Conservation (phyloP, 2,888 invertebrate genomes). For the Caenorhabditis becei region DNA sequence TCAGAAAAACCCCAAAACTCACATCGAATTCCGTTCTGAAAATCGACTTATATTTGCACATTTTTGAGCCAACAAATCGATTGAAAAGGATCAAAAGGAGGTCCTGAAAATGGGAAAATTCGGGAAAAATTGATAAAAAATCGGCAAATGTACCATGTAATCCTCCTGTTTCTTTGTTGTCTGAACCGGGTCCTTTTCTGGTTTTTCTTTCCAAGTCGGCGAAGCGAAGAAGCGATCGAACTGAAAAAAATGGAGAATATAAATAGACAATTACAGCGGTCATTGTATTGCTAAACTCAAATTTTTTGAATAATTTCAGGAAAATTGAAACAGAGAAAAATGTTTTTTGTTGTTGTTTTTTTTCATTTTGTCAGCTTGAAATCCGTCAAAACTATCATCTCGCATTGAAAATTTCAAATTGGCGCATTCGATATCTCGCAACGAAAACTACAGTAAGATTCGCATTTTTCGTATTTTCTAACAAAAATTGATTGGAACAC, state of each 20-base stretch:
- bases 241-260: neutral
- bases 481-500: too few relatives aligned
- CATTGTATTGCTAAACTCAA: too few relatives aligned
- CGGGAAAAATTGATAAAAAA: neutral
- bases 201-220: constrained; percentile 26
- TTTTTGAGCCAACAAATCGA: constrained; percentile 53
- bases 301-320: neutral
- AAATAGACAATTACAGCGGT: too few relatives aligned
- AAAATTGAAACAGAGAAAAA: too few relatives aligned
- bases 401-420: too few relatives aligned
- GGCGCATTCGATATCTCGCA: too few relatives aligned
- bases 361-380: too few relatives aligned
- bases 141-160: neutral
- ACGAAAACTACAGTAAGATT: too few relatives aligned
- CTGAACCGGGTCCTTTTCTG: constrained; percentile 22
- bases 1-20: neutral
- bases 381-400: too few relatives aligned
- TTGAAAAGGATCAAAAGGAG: constrained; percentile 41
- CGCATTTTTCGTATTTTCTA: too few relatives aligned
- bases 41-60: constrained; percentile 58
- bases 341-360: too few relatives aligned
- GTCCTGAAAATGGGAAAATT: constrained; percentile 36
- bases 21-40: constrained; percentile 64
- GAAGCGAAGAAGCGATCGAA: neutral
- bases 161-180: neutral